Conservation (phyloP, 1,140 invertebrate species). For the Lepidurus packardi region DNA sequence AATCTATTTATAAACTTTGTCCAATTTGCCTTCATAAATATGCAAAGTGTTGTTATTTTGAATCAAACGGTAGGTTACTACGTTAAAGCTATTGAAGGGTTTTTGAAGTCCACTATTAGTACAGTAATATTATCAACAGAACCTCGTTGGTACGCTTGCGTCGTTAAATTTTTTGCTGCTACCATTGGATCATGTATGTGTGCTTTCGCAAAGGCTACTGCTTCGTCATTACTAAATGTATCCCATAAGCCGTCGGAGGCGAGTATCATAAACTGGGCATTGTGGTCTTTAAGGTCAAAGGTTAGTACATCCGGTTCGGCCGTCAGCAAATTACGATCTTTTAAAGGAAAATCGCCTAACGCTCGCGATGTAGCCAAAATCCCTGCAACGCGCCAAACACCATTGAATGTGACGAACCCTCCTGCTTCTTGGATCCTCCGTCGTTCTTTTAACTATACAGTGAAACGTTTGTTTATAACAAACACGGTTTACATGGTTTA, state of each 20-base stretch:
- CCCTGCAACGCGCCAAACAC: slow-evolving; percentile 93
- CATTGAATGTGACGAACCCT: slow-evolving; percentile 88
- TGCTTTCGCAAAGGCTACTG: slow-evolving; percentile 76
- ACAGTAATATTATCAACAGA: slow-evolving; percentile 95
- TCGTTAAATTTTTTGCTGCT: slow-evolving; percentile 80
- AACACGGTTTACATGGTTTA: slow-evolving; percentile 26
- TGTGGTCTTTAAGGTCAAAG: slow-evolving; percentile 78
- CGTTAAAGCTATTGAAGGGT: neutral
- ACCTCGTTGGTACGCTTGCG: slow-evolving; percentile 84
- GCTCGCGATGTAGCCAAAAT: slow-evolving; percentile 91
- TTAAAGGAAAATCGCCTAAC: slow-evolving; percentile 89
- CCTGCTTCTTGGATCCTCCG: slow-evolving; percentile 85
- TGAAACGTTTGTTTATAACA: slow-evolving; percentile 35
- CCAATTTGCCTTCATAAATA: neutral
- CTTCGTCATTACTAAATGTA: slow-evolving; percentile 89
- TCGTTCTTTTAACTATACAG: slow-evolving; percentile 67
- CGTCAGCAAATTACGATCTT: slow-evolving; percentile 86
- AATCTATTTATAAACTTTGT: neutral
- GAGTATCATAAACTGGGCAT: slow-evolving; percentile 80
- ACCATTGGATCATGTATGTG: slow-evolving; percentile 74
- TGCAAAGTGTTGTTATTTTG: neutral
- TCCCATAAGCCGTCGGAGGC: slow-evolving; percentile 96
- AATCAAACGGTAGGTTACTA: neutral
- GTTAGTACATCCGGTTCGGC: slow-evolving; percentile 91
- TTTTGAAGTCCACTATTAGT: slow-evolving; percentile 74